Evolutionary conservation across 2,113 vertebrate species (phyloP).

Genomic region (Dipodomys spectabilis): DNA sequence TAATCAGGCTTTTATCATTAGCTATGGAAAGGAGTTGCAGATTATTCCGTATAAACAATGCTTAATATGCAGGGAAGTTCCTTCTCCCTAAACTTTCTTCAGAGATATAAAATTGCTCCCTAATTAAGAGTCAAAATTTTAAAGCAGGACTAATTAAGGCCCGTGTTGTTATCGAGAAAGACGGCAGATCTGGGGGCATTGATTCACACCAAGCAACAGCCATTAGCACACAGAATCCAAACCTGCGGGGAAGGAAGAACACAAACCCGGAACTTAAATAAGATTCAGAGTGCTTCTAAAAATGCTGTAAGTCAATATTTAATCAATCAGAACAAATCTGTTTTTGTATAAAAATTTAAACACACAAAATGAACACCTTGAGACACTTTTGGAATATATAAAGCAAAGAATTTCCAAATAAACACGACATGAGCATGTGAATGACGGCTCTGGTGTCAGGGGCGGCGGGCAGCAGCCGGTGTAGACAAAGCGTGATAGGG

Average conservation of each 20-base stretch:
- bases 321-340: conserved; percentile 83
- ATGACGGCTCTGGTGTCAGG: conserved; percentile 82
- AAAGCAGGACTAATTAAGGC: conserved; percentile 67
- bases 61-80: conserved; percentile 21
- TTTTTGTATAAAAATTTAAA: conserved; percentile 88
- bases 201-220: conserved; percentile 60
- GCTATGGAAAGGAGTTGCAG: background rate
- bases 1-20: background rate
- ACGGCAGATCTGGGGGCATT: conserved; percentile 45
- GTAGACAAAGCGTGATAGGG: conserved; percentile 87
- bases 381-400: conserved; percentile 82
- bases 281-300: conserved; percentile 78
- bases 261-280: conserved; percentile 72
- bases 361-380: conserved; percentile 84
- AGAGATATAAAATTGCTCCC: conserved; percentile 42
- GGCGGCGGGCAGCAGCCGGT: conserved; percentile 78
- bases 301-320: conserved; percentile 78
- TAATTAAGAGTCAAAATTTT: conserved; percentile 72
- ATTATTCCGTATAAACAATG: background rate
- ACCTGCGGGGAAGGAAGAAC: conserved; percentile 58
- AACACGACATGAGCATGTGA: conserved; percentile 80
- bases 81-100: conserved; percentile 54
- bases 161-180: conserved; percentile 19
- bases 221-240: conserved; percentile 62
- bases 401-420: conserved; percentile 82